Conservation (phyloP, 2,888 invertebrate species). For the Mamestra brassicae region DNA sequence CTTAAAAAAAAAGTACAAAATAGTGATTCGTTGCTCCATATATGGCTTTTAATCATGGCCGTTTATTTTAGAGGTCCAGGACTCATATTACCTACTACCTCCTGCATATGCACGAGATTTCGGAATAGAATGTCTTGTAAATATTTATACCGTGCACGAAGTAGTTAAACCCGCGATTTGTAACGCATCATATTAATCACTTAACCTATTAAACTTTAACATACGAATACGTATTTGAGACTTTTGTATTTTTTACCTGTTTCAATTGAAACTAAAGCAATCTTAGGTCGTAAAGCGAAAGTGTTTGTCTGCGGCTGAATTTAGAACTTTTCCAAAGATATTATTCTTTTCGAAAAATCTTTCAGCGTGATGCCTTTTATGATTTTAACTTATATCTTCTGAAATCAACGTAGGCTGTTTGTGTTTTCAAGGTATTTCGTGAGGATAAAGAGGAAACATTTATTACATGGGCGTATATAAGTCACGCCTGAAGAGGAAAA, state of each 20-base stretch:
- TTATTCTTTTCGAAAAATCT: constrained; percentile 11
- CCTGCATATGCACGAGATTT: too few relatives aligned
- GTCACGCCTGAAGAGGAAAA: constrained; percentile 24
- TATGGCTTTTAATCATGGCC: too few relatives aligned
- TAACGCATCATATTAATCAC: too few relatives aligned
- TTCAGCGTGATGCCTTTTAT: not conserved
- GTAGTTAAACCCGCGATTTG: too few relatives aligned
- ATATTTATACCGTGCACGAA: too few relatives aligned
- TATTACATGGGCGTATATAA: not conserved
- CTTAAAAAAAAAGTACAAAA: too few relatives aligned
- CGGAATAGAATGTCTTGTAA: too few relatives aligned
- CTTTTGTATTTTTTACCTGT: constrained; percentile 20
- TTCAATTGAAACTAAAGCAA: constrained; percentile 32
- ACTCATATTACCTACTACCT: too few relatives aligned
- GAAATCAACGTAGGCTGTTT: constrained; percentile 3
- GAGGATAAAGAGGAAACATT: constrained; percentile 1
- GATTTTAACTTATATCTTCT: not conserved
- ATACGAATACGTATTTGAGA: not conserved
- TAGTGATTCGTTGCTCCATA: too few relatives aligned
- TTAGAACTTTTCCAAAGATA: constrained; percentile 32
- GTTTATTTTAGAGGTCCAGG: too few relatives aligned
- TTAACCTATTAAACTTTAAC: not conserved
- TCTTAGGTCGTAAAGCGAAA: constrained; percentile 35
- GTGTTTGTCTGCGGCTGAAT: constrained; percentile 37
- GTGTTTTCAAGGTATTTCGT: constrained; percentile 19